Conservation (phyloP, 2,797 vertebrate species). For the Odontamblyopus lacepedii region DNA sequence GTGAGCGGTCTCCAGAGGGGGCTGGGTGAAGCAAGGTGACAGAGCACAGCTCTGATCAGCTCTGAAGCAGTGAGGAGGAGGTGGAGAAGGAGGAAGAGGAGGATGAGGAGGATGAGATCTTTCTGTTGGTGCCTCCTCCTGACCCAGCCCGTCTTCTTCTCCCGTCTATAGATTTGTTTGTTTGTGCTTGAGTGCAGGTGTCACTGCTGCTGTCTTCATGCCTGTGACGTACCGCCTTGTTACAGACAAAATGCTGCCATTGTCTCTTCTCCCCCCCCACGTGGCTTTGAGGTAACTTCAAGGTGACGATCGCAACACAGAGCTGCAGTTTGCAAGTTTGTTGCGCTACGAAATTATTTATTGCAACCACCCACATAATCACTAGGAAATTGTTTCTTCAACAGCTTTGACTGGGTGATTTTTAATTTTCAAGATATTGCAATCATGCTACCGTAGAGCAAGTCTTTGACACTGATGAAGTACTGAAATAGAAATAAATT, state of each 20-base stretch:
- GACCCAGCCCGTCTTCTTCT: conserved; percentile 60
- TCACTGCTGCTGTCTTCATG: conserved; percentile 39
- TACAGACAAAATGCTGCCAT: conserved; percentile 46
- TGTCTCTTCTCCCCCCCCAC: conserved; percentile 39
- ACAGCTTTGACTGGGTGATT: conserved; percentile 30
- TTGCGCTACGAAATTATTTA: neutral
- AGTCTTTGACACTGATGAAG: conserved; percentile 13
- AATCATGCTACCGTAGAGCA: conserved; percentile 13
- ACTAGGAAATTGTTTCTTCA: conserved; percentile 16
- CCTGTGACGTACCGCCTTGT: conserved; percentile 23
- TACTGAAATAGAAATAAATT: conserved; percentile 18
- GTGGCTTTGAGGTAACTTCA: conserved; percentile 18
- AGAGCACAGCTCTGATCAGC: conserved; percentile 48
- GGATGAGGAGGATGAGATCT: conserved; percentile 10
- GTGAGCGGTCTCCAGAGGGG: conserved; percentile 57
- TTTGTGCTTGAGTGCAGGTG: conserved; percentile 59
- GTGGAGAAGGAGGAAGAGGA: neutral
- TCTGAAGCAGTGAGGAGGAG: conserved; percentile 42
- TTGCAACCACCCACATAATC: conserved; percentile 4
- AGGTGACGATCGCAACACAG: conserved; percentile 14
- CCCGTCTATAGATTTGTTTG: conserved; percentile 64
- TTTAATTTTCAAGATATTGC: conserved; percentile 23
- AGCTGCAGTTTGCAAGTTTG: conserved; percentile 15
- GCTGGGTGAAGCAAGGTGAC: conserved; percentile 57
- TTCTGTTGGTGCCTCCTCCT: conserved; percentile 29